Conservation (phyloP, 92 coral and sea anemone genomes). For the Diadumene lineata region DNA sequence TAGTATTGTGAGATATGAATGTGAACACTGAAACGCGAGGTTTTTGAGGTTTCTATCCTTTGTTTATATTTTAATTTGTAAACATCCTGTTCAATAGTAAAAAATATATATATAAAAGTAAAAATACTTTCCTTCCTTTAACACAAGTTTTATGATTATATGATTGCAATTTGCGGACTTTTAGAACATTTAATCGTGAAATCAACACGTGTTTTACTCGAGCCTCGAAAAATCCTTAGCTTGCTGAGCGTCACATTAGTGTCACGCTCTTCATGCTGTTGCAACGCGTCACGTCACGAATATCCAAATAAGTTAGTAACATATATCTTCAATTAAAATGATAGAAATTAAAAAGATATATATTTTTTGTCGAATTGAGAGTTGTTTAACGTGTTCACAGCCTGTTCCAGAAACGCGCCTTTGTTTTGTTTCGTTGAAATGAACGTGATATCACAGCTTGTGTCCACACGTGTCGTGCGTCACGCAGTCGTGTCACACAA, state of each 20-base stretch:
- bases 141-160: too few species aligned
- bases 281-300: neutral
- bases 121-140: too few species aligned
- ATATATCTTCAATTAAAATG: too few species aligned
- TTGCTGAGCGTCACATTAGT: neutral
- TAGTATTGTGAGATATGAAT: too few species aligned
- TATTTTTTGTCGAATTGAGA: neutral
- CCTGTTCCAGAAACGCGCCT: neutral
- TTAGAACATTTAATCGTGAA: too few species aligned
- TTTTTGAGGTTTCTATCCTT: neutral
- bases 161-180: too few species aligned
- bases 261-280: neutral
- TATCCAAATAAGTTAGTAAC: too few species aligned
- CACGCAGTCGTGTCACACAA: too few species aligned
- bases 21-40: neutral
- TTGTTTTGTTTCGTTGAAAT: neutral
- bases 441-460: neutral
- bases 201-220: neutral
- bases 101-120: too few species aligned
- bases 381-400: neutral
- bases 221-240: neutral
- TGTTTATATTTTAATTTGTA: neutral
- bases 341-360: neutral
- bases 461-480: too few species aligned
- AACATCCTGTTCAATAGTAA: neutral